A percentile compares a stretch with the other conserved stretches of the same genome.
Conservation (phyloP, 1,140 invertebrate species). For the Drosophila subobscura region DNA sequence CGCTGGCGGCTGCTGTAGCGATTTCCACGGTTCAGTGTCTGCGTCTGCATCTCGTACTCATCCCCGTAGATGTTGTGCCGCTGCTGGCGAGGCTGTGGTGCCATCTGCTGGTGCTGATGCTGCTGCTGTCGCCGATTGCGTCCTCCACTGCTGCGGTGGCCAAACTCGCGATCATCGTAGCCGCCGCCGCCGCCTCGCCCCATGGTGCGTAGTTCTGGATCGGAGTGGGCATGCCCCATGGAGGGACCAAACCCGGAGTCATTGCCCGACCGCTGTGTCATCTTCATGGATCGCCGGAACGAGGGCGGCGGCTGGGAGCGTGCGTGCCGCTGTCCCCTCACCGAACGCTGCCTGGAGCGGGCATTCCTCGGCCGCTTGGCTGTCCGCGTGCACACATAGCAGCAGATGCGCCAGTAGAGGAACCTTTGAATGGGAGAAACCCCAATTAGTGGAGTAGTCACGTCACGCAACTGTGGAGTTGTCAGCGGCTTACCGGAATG, state of each 20-base stretch:
- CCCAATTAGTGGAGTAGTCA: neutral
- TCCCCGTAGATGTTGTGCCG: slow-evolving; percentile 74
- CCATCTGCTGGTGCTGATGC: slow-evolving; percentile 35
- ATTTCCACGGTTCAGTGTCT: slow-evolving; percentile 83
- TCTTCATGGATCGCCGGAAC: slow-evolving; percentile 86
- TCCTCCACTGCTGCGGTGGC: slow-evolving; percentile 50
- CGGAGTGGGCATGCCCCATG: slow-evolving; percentile 85
- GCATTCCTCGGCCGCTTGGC: slow-evolving; percentile 86
- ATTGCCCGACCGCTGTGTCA: slow-evolving; percentile 88
- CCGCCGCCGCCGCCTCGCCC: slow-evolving; percentile 56
- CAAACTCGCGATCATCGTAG: slow-evolving; percentile 66
- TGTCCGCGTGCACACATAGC: slow-evolving; percentile 93
- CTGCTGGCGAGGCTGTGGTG: slow-evolving; percentile 57
- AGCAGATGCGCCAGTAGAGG: slow-evolving; percentile 95
- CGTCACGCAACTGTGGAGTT: neutral
- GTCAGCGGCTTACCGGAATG: slow-evolving; percentile 88
- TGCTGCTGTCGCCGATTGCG: slow-evolving; percentile 53
- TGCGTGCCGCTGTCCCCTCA: slow-evolving; percentile 59
- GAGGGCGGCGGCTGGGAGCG: slow-evolving; percentile 82
- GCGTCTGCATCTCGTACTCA: slow-evolving; percentile 60
- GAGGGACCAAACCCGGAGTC: slow-evolving; percentile 84
- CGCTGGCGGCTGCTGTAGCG: slow-evolving; percentile 84
- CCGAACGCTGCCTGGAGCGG: slow-evolving; percentile 64
- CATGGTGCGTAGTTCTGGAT: slow-evolving; percentile 84
- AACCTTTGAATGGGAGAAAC: slow-evolving; percentile 85